phyloP scores from a whole-genome alignment of 35 echinoderm and acorn worm genomes.

The Anneissia japonica region DNA sequence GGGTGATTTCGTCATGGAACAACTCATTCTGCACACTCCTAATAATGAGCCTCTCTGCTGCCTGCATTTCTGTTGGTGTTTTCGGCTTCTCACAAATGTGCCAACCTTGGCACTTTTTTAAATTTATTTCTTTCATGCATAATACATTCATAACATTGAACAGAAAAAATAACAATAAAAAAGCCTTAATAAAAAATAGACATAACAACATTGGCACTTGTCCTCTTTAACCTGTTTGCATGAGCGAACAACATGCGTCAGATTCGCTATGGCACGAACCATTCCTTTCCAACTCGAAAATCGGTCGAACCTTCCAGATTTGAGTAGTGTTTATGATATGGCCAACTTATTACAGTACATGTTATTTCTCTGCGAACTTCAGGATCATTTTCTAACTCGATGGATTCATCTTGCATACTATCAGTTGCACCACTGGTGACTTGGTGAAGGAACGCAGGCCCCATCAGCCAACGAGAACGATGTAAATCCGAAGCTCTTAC shows the following conservation, averaged over 20 bases:
- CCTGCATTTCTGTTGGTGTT: background rate
- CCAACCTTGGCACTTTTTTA: background rate
- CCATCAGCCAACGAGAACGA: background rate
- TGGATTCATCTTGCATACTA: background rate
- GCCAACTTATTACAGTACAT: background rate
- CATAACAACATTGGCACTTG: background rate
- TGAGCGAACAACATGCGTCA: background rate
- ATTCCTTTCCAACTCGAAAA: slow-evolving; percentile 10
- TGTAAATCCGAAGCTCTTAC: background rate
- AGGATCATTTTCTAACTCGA: slow-evolving; percentile 9
- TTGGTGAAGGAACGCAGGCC: background rate
- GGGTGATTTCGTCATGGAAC: background rate
- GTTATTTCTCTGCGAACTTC: background rate
- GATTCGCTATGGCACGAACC: background rate
- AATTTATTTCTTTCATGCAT: too few species aligned
- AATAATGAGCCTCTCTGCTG: slow-evolving; percentile 4
- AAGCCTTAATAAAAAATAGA: too few species aligned
- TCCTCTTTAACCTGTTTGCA: background rate
- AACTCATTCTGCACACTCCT: background rate
- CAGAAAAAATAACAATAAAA: too few species aligned
- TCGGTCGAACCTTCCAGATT: background rate
- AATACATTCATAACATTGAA: too few species aligned
- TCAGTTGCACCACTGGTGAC: too few species aligned
- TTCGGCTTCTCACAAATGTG: background rate
- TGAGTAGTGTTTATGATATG: background rate